Evolutionary conservation across 2,888 invertebrate genomes (phyloP).

Genomic region (Eledone cirrhosa): DNA sequence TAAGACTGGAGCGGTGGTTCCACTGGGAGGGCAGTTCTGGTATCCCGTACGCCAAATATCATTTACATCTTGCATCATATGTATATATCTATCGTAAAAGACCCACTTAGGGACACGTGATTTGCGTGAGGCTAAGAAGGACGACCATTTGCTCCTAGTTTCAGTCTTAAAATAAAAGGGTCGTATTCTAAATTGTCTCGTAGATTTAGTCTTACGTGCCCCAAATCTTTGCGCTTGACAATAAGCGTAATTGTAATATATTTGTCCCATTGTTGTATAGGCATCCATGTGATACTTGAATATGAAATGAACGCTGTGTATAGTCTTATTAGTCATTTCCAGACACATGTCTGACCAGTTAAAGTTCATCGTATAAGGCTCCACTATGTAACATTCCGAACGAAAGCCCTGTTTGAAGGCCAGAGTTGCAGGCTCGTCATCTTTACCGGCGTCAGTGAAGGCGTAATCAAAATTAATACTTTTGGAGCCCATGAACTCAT

Average conservation of each 20-base stretch:
- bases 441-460: not conserved
- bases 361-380: not conserved
- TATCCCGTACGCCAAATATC: not conserved
- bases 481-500: not conserved
- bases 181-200: not conserved
- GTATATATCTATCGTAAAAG: not conserved
- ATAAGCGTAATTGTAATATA: constrained; percentile 16
- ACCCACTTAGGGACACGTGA: constrained; percentile 4
- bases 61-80: not conserved
- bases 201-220: not conserved
- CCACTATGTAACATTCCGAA: constrained; percentile 16
- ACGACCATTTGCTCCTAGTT: constrained; percentile 4
- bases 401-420: constrained; percentile 9
- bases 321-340: not conserved
- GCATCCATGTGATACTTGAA: constrained; percentile 1
- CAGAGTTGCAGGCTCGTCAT: not conserved
- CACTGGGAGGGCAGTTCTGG: not conserved
- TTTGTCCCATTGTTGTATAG: not conserved
- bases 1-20: not conserved
- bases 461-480: not conserved
- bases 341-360: constrained; percentile 19
- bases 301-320: not conserved
- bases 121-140: constrained; percentile 9
- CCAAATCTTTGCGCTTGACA: not conserved
- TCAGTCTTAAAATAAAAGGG: not conserved